Evolutionary conservation across 2,113 vertebrate species (phyloP).

Genomic region (Hypomesus transpacificus): DNA sequence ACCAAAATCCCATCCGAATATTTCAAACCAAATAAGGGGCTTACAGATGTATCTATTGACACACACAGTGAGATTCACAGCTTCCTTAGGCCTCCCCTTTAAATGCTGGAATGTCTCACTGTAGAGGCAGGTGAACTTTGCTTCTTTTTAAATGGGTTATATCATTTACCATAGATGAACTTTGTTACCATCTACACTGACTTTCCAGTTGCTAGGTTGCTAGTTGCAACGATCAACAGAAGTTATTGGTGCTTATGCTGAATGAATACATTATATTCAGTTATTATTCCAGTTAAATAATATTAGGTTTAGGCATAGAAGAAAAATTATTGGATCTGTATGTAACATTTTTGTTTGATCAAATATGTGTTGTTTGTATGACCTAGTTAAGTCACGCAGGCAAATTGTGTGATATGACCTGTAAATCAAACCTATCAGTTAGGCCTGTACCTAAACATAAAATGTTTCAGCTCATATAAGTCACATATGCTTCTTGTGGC

Average conservation of each 20-base stretch:
- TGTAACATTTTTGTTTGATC: no score
- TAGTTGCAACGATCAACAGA: slow-evolving; percentile 24
- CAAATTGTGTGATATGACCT: no score
- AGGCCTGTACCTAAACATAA: no score
- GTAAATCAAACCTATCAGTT: no score
- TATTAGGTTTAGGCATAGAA: slow-evolving; percentile 3
- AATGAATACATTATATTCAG: neutral
- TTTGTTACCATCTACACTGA: slow-evolving; percentile 52
- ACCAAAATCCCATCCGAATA: slow-evolving; percentile 41
- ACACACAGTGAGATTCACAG: neutral
- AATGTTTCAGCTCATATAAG: no score
- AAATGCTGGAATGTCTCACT: slow-evolving; percentile 3
- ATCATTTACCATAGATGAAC: slow-evolving; percentile 68
- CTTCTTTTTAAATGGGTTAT: slow-evolving; percentile 61
- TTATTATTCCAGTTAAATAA: slow-evolving; percentile 43
- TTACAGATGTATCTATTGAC: slow-evolving; percentile 25
- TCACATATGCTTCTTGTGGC: slow-evolving; percentile 18
- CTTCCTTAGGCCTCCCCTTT: slow-evolving; percentile 4
- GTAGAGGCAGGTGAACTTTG: slow-evolving; percentile 65
- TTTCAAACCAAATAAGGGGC: neutral
- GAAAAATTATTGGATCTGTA: no score
- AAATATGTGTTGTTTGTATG: no score
- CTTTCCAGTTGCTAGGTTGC: slow-evolving; percentile 37
- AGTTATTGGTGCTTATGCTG: slow-evolving; percentile 2
- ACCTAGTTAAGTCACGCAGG: no score